Evolutionary conservation across 92 coral and sea anemone species (phyloP).

Genomic region (Diadumene lineata): DNA sequence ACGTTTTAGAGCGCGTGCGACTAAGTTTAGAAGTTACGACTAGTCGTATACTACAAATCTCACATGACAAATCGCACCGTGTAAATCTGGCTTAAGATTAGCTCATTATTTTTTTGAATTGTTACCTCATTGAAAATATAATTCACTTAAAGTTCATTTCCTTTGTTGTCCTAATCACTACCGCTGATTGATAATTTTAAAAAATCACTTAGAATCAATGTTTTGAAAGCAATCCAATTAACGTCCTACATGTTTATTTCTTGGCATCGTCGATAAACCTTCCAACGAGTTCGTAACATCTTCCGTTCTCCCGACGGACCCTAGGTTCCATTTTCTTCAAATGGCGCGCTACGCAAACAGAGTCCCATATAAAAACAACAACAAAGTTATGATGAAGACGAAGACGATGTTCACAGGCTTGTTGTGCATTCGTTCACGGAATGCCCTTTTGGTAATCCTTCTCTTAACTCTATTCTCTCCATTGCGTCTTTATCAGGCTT

Average conservation of each 20-base stretch:
- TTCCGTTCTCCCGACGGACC: neutral
- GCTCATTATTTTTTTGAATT: too few relatives aligned
- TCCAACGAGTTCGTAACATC: slow-evolving; percentile 1
- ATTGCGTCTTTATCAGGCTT: slow-evolving; percentile 69
- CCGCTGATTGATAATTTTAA: neutral
- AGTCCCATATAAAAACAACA: neutral
- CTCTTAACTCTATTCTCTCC: slow-evolving; percentile 76
- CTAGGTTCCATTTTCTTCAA: neutral
- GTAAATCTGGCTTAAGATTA: too few relatives aligned
- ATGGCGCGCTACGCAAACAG: neutral
- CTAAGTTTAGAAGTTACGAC: too few relatives aligned
- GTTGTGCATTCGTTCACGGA: neutral
- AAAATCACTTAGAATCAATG: neutral
- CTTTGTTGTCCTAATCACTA: too few relatives aligned
- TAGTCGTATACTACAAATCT: too few relatives aligned
- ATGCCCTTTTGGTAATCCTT: slow-evolving; percentile 60
- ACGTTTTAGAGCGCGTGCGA: too few relatives aligned
- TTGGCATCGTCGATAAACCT: neutral
- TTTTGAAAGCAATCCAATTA: neutral
- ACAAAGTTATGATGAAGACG: neutral
- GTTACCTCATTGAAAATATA: too few relatives aligned
- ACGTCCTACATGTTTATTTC: slow-evolving; percentile 1
- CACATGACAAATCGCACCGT: too few relatives aligned
- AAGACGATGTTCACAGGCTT: neutral
- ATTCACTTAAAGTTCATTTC: too few relatives aligned